Percentiles rank a stretch among this genome's conserved stretches.
Conservation (phyloP, 2,888 invertebrate genomes). For the Drosophila paracracens region DNA sequence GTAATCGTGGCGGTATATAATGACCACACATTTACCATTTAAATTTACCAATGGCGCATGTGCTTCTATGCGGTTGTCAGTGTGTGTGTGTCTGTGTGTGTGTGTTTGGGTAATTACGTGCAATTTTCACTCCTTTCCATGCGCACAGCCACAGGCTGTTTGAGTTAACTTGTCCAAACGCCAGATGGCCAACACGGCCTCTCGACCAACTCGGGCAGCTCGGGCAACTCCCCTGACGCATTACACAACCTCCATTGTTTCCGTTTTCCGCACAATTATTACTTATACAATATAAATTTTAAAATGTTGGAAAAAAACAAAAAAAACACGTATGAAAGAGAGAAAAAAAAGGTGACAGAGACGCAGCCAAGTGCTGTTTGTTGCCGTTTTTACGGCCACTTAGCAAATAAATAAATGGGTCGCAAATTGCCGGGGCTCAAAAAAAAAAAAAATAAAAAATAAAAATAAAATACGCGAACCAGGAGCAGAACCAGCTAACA, state of each 20-base stretch:
- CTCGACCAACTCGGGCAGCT: constrained; percentile 26
- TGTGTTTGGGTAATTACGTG: constrained; percentile 71
- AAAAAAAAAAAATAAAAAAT: constrained; percentile 5
- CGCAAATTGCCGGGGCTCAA: constrained; percentile 66
- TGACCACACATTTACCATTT: constrained; percentile 68
- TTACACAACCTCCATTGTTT: constrained; percentile 82
- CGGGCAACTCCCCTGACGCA: constrained; percentile 66
- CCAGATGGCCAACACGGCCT: constrained; percentile 64
- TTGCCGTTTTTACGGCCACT: constrained; percentile 80
- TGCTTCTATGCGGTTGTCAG: constrained; percentile 31
- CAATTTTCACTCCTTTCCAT: constrained; percentile 79
- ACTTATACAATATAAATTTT: constrained; percentile 80
- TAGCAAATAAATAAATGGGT: constrained; percentile 81
- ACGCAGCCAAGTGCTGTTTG: constrained; percentile 44
- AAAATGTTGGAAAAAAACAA: constrained; percentile 39
- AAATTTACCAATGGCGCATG: constrained; percentile 66
- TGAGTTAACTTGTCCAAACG: constrained; percentile 50
- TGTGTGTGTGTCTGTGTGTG: constrained; percentile 1
- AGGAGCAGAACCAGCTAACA: constrained; percentile 32
- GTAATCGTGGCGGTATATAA: constrained; percentile 70
- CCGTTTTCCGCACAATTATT: constrained; percentile 83
- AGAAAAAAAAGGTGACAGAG: constrained; percentile 40
- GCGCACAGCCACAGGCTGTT: constrained; percentile 66
- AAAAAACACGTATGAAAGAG: constrained; percentile 29
- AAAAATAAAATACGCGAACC: constrained; percentile 14